A percentile compares a stretch with the other conserved stretches of the same genome.
Conservation (phyloP, 2,113 vertebrate genomes). For the Vimba vimba region DNA sequence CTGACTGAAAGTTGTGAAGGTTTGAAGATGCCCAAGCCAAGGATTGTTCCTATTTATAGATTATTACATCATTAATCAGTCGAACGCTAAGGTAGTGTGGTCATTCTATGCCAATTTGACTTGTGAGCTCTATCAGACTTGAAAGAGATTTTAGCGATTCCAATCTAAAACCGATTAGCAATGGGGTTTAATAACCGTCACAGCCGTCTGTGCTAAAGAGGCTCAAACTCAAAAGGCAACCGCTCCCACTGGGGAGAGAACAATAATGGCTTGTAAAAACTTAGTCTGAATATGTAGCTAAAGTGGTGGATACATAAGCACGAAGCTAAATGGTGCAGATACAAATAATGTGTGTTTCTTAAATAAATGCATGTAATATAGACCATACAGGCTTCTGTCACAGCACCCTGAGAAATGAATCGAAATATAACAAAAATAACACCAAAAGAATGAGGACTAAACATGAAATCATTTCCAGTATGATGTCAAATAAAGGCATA, state of each 20-base stretch:
- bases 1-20: neutral
- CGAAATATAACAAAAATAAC: constrained; percentile 68
- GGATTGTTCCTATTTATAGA: constrained; percentile 58
- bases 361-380: constrained; percentile 79
- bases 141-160: constrained; percentile 64
- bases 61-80: constrained; percentile 64
- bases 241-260: constrained; percentile 65
- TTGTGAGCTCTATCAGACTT: constrained; percentile 55
- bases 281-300: constrained; percentile 70
- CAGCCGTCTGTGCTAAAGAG: constrained; percentile 77
- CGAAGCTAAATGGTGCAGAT: constrained; percentile 61
- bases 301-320: constrained; percentile 72
- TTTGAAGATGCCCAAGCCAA: constrained; percentile 57
- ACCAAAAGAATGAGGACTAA: constrained; percentile 64
- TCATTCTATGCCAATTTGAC: constrained; percentile 74
- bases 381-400: constrained; percentile 76
- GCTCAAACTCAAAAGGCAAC: constrained; percentile 73
- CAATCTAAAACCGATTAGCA: constrained; percentile 78
- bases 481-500: constrained; percentile 83
- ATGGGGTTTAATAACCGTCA: constrained; percentile 72
- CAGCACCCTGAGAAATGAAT: constrained; percentile 81
- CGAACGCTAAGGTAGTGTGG: constrained; percentile 63
- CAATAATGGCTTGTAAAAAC: constrained; percentile 59
- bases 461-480: constrained; percentile 79
- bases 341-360: constrained; percentile 56